Evolutionary conservation across 2,797 vertebrate species (phyloP), one percentile per base, ranked within the genome.

Genomic region (Capromys pilorides): DNA sequence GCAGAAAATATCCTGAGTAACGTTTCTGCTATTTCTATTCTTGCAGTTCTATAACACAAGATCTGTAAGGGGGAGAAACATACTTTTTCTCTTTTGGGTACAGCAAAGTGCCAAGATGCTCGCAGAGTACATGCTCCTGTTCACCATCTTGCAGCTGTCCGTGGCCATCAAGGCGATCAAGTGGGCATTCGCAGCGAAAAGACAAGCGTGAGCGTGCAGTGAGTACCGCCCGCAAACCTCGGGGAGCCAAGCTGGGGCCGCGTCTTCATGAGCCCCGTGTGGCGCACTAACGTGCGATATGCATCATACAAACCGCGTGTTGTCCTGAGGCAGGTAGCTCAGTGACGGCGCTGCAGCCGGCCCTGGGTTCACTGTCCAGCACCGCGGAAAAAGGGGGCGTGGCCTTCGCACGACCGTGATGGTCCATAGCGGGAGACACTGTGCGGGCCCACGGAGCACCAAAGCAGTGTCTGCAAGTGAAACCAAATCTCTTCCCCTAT

Each of bases 101-200:
- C 88, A 97, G 97, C 85, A 0, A 71, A 71, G 36, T 77, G 96
- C 92, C n/a, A 54, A 79, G 54, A 19, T 96, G 4, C 93, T 97
- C 93, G 92, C 96, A 6, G 21, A 39, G 13, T 96, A 96, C 84
- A 5, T 97, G 83, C 22, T 81, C 22, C 1, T 97, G 3, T 96
- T 97, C 86, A 59, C 2, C 33, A 0, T 7, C 0, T 24, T 97
- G 88, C 88, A 97, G 73, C 8, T 96, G 19, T 0, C 12, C 51
- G 3, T 88, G 49, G 0, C 92, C 8, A 2, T 3, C 6, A n/a
- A 0, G 2, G 64, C 88, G 75, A 9, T 18, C 66, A 19, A 28
- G 0, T 97, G 96, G 96, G 5, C 5, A 77, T 59, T 9, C 5
- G 14, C 13, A 86, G 96, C 86, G 81, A 77, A 62, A 4, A 0